Percentiles rank a stretch among this genome's conserved stretches.
phyloP scores from a whole-genome alignment of 23 tunicate species.

The Diplosoma virens region DNA sequence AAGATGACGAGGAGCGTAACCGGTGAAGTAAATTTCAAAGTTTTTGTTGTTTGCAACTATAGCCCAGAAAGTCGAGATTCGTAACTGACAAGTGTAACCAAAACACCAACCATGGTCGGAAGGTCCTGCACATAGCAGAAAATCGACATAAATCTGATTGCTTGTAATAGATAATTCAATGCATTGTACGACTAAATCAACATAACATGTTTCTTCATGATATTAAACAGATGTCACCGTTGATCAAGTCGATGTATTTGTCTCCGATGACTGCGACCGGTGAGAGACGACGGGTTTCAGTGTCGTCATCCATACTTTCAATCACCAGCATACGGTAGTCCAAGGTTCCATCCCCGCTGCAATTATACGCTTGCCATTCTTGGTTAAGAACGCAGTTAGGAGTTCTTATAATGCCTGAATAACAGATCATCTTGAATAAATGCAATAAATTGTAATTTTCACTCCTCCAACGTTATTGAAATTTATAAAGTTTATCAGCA shows the following conservation, averaged over 20 bases:
- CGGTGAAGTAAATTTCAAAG: constrained; percentile 63
- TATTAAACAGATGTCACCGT: constrained; percentile 41
- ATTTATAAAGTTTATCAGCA: too few species aligned
- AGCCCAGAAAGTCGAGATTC: constrained; percentile 78
- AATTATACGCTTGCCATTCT: constrained; percentile 77
- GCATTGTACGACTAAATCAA: too few species aligned
- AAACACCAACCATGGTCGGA: constrained; percentile 93
- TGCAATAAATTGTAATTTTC: too few species aligned
- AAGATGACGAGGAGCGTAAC: constrained; percentile 44
- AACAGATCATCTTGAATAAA: too few species aligned
- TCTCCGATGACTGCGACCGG: constrained; percentile 72
- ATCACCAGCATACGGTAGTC: constrained; percentile 67
- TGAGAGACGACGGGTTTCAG: constrained; percentile 77
- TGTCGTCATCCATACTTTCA: constrained; percentile 81
- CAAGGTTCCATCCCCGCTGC: constrained; percentile 17
- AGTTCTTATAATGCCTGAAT: constrained; percentile 59
- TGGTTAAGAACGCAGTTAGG: constrained; percentile 32
- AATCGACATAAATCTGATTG: too few species aligned
- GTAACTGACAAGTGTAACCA: constrained; percentile 91
- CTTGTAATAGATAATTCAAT: too few species aligned
- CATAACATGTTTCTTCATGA: not conserved
- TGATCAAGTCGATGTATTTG: constrained; percentile 61
- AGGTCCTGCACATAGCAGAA: constrained; percentile 56
- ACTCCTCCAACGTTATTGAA: too few species aligned
- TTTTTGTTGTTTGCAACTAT: constrained; percentile 65